Evolutionary conservation across 92 coral and sea anemone species (phyloP).

Genomic region (Porites cylindrica): DNA sequence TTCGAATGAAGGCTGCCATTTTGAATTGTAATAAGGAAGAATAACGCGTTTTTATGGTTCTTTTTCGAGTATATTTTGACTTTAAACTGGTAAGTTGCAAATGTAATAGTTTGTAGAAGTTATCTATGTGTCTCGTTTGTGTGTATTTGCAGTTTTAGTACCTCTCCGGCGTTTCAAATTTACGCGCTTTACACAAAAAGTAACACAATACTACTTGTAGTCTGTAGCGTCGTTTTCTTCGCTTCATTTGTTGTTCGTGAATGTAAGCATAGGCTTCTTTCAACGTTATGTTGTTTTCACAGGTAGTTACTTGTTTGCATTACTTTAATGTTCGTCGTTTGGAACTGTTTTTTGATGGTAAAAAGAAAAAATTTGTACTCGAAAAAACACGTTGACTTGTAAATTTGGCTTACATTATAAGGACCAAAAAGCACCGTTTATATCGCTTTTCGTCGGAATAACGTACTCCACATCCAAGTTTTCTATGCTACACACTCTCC

Average conservation of each 20-base stretch:
- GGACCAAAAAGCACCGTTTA: background rate
- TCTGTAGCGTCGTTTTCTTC: conserved; percentile 65
- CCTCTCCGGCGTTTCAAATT: conserved; percentile 9
- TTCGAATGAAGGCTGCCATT: conserved; percentile 96
- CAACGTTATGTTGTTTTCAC: background rate
- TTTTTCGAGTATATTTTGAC: conserved; percentile 37
- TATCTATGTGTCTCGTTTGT: background rate
- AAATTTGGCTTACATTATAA: background rate
- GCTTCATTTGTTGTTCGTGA: conserved; percentile 28
- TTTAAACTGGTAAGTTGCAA: conserved; percentile 30
- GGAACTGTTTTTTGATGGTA: background rate
- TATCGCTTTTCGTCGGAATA: background rate
- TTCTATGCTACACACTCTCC: background rate
- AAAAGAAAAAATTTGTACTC: background rate
- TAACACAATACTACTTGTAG: conserved; percentile 69
- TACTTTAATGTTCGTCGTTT: background rate
- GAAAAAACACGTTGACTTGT: background rate
- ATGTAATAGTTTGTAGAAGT: background rate
- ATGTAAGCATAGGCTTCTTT: background rate
- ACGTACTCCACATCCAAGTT: background rate
- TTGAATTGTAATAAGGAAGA: conserved; percentile 81
- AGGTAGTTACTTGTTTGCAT: background rate
- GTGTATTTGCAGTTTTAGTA: background rate
- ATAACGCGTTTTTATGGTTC: conserved; percentile 42
- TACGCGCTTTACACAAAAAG: conserved; percentile 49